Base-by-base conservation (phyloP, 2,797 vertebrate genomes). In the Erpetoichthys calabaricus region DNA sequence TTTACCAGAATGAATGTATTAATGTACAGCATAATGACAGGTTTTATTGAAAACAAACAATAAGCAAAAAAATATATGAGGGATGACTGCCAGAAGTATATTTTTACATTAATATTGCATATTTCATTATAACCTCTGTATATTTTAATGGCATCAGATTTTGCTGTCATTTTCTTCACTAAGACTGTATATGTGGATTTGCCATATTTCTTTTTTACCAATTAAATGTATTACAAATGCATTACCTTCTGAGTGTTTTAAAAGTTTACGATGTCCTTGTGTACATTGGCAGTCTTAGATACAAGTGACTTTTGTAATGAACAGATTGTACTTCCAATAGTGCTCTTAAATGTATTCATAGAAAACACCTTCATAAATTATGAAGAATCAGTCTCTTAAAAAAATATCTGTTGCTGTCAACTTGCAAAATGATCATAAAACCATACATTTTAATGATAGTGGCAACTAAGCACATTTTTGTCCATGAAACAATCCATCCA, bases 151-250 rank as follows among this genome's bases (percentile, higher is more conserved):
- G 25, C 25, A 63, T 75, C 46, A 71, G 45, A 66, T 62, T 59
- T 53, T 57, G 55, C 56, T 57, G 65, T 73, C 69, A 57, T 74
- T 64, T 67, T 73, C 72, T 70, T 73, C 62, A 70, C 57, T 64
- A 67, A 69, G 53, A 61, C 59, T 70, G 76, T 81, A 70, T 71
- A 70, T 75, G 76, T 83, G 76, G 45, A 65, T 76, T 71, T 70
- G 64, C 71, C 69, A 65, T 70, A 73, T 68, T 76, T 79, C 80
- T 74, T 72, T 71, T 57, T 68, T 63, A 65, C 67, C 68, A 65
- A 83, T 80, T 83, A 84, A 85, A 86, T 81, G 75, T 80, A 76
- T 74, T 73, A 65, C 69, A 80, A 80, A 58, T 72, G 67, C 68
- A 70, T 60, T 56, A 57, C 55, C 63, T 61, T 56, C 46, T 53